phyloP scores from a whole-genome alignment of 1,140 invertebrate genomes.

The Drosophila prosaltans region DNA sequence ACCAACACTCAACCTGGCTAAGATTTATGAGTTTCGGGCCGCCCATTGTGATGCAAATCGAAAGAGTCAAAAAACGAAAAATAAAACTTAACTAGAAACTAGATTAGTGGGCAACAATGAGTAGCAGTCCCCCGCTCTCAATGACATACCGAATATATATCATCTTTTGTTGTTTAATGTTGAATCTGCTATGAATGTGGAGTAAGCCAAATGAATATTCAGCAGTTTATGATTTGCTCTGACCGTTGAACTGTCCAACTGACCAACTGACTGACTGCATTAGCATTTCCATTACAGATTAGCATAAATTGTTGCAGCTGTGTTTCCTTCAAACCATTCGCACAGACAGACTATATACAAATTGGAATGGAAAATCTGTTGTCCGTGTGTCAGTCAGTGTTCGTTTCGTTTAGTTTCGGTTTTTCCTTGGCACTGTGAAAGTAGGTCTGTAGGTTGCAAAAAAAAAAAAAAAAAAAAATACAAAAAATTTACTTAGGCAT shows the following conservation, averaged over 20 bases:
- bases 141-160: conserved; percentile 59
- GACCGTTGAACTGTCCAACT: conserved; percentile 61
- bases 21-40: conserved; percentile 59
- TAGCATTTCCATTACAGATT: conserved; percentile 70
- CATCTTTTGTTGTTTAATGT: conserved; percentile 61
- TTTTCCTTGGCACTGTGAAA: conserved; percentile 59
- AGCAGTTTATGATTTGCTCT: conserved; percentile 68
- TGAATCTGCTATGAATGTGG: conserved; percentile 30
- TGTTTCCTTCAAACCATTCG: conserved; percentile 73
- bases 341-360: conserved; percentile 28
- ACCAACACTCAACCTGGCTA: conserved; percentile 26
- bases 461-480: conserved; percentile 41
- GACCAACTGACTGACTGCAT: conserved; percentile 44
- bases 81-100: conserved; percentile 46
- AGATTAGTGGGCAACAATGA: conserved; percentile 68
- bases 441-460: conserved; percentile 71
- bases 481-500: conserved; percentile 9
- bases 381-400: not conserved
- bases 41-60: conserved; percentile 71
- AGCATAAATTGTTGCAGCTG: conserved; percentile 58
- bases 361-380: conserved; percentile 60
- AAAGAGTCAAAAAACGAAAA: conserved; percentile 17
- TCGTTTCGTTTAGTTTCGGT: conserved; percentile 16
- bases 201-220: conserved; percentile 75
- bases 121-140: conserved; percentile 32